phyloP scores from a whole-genome alignment of 2,888 invertebrate species.

The Orchestes rusci region DNA sequence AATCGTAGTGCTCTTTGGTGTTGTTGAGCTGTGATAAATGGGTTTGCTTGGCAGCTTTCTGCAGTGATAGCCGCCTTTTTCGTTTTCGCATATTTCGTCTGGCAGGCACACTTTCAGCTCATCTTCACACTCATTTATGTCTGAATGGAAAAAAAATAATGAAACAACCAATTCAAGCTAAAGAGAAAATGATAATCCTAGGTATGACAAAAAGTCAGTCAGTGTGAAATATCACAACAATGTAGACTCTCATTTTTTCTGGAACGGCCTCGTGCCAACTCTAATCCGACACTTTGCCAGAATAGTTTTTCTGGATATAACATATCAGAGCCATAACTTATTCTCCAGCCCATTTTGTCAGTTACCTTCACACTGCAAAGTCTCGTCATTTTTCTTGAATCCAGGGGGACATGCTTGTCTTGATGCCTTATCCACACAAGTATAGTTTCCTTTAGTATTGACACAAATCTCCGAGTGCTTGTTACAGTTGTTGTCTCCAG shows the following conservation, averaged over 20 bases:
- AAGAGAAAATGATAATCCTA: no score
- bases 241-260: no score
- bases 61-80: slow-evolving; percentile 59
- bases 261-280: no score
- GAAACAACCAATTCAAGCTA: background rate
- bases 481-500: slow-evolving; percentile 58
- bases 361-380: slow-evolving; percentile 54
- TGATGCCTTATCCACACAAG: slow-evolving; percentile 60
- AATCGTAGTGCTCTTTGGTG: slow-evolving; percentile 17
- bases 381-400: slow-evolving; percentile 51
- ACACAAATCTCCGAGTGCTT: slow-evolving; percentile 60
- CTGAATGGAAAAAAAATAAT: slow-evolving; percentile 41
- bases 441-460: slow-evolving; percentile 63
- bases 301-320: slow-evolving; percentile 8
- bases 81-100: slow-evolving; percentile 59
- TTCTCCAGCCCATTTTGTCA: slow-evolving; percentile 6
- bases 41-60: no score
- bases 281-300: no score
- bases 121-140: slow-evolving; percentile 70
- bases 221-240: no score
- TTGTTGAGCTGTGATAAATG: slow-evolving; percentile 13
- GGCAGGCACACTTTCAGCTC: slow-evolving; percentile 53
- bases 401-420: slow-evolving; percentile 56
- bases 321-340: slow-evolving; percentile 9
- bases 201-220: no score